A percentile compares a stretch with the other conserved stretches of the same genome.
phyloP scores from a whole-genome alignment of 2,113 vertebrate species.

The Montifringilla adamsi region DNA sequence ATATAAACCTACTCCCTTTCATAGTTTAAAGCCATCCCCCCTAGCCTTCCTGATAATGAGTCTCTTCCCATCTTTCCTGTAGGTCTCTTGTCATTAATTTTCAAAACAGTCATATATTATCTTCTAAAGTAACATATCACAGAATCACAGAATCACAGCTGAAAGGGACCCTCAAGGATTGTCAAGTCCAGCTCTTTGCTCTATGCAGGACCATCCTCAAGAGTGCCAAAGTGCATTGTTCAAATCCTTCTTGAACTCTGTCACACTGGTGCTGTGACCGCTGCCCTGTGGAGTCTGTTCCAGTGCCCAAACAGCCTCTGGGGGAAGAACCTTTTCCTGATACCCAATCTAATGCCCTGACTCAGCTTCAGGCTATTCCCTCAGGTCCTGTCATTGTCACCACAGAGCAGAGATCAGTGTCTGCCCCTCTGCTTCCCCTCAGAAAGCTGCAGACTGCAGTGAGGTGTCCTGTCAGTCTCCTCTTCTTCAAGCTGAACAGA shows the following conservation, averaged over 20 bases:
- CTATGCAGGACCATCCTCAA: accelerated
- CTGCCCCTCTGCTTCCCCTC: not conserved
- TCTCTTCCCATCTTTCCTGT: not conserved
- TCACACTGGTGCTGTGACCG: not conserved
- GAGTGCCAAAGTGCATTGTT: accelerated
- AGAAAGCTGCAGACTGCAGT: not conserved
- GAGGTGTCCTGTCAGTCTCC: not conserved
- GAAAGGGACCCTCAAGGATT: not conserved
- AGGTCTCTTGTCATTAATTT: not conserved
- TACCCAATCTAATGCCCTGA: accelerated
- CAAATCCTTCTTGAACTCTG: accelerated
- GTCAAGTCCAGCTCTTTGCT: no score
- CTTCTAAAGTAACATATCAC: not conserved
- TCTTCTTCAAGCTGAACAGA: not conserved
- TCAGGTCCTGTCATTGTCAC: accelerated
- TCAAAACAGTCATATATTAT: not conserved
- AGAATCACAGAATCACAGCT: not conserved
- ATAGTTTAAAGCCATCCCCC: not conserved
- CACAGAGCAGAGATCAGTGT: not conserved
- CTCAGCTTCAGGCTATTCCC: not conserved
- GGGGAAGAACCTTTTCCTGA: not conserved
- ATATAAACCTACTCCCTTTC: not conserved
- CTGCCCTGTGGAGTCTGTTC: no score
- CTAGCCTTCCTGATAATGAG: not conserved
- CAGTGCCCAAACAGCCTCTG: not conserved